These are phyloP conservation scores for Kryptolebias marmoratus DNA, from an alignment of 2,113 vertebrate genomes.

Conservation along the genomic window DNA sequence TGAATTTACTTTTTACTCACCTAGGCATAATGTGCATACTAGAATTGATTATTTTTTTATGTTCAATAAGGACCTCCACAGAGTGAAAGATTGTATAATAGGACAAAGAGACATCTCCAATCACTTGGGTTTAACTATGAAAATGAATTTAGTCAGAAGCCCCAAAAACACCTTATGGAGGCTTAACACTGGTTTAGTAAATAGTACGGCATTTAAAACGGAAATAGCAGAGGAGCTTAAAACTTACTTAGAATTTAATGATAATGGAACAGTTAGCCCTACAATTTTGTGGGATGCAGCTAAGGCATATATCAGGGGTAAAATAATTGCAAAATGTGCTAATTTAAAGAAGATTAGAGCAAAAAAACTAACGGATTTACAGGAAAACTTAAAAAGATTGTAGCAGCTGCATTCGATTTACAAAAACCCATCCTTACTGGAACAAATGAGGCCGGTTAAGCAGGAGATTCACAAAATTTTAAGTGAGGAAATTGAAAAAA, in stretches of 20 bases:
- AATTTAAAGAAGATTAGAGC: too few species aligned
- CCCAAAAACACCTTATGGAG: neutral
- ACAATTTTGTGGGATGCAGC: neutral
- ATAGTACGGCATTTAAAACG: neutral
- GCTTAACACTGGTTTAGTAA: neutral
- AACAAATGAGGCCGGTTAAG: neutral
- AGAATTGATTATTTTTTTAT: neutral
- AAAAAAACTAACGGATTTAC: too few species aligned
- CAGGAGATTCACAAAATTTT: neutral
- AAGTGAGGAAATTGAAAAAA: neutral
- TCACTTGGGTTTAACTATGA: too few species aligned
- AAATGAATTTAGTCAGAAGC: neutral
- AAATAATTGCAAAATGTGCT: conserved; percentile 3
- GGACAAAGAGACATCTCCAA: too few species aligned
- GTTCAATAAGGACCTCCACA: neutral
- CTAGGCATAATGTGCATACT: neutral
- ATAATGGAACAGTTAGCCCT: neutral
- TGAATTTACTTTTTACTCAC: neutral
- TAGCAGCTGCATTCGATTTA: neutral
- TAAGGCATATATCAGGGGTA: neutral
- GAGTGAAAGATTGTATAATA: too few species aligned
- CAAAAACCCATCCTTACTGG: neutral
- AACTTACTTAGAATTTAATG: neutral
- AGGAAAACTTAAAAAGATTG: neutral
- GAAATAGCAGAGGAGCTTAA: neutral